Evolutionary conservation across 1,140 invertebrate genomes (phyloP).

Genomic region (Apocrypta bakeri): DNA sequence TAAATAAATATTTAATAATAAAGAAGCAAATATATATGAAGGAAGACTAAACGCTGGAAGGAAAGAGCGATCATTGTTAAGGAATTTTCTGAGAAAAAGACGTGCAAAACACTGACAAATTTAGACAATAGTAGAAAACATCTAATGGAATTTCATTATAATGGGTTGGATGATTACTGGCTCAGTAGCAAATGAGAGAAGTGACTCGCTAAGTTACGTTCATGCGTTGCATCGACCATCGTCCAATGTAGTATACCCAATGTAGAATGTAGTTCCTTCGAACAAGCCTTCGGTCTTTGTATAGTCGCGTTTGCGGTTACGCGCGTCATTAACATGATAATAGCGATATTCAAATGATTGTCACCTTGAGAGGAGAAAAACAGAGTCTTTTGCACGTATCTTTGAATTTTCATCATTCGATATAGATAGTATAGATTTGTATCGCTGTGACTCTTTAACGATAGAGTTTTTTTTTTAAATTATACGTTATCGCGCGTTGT

Average conservation of each 20-base stretch:
- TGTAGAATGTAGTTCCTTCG: constrained; percentile 28
- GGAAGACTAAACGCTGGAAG: too few species aligned
- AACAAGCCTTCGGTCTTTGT: constrained; percentile 18
- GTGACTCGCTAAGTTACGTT: too few species aligned
- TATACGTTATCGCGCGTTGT: too few species aligned
- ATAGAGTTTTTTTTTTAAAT: too few species aligned
- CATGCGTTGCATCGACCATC: too few species aligned
- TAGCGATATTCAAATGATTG: constrained; percentile 28
- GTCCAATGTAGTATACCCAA: too few species aligned
- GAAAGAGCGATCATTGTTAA: background rate
- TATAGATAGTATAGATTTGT: too few species aligned
- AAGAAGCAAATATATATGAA: too few species aligned
- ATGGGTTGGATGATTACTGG: too few species aligned
- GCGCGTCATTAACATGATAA: constrained; percentile 40
- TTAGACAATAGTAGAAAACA: background rate
- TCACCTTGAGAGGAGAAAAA: constrained; percentile 7
- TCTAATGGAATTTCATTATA: background rate
- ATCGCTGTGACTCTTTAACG: too few species aligned
- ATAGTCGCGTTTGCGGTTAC: background rate
- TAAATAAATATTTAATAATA: too few species aligned
- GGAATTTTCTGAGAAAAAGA: background rate
- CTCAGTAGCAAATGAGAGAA: too few species aligned
- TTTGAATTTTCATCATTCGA: background rate
- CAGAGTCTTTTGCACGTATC: background rate
- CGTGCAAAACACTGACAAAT: background rate